Conservation (phyloP, 2,113 vertebrate species). For the Lepisosteus oculatus region DNA sequence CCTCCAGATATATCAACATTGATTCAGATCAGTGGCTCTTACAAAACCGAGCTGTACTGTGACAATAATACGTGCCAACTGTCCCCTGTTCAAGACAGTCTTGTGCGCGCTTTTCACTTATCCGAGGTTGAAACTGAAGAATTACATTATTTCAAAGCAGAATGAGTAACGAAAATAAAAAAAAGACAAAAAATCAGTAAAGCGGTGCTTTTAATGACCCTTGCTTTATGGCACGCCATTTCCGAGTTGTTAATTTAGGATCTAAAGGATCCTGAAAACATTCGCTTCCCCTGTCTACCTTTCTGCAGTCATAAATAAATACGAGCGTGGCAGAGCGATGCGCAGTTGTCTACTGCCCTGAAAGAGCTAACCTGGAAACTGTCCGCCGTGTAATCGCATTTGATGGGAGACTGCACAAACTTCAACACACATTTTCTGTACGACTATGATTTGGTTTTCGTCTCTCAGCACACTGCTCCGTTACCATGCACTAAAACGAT, state of each 20-base stretch:
- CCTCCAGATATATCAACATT: constrained; percentile 41
- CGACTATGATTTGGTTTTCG: neutral
- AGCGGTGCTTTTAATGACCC: no score
- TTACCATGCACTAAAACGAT: neutral
- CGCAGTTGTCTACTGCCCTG: neutral
- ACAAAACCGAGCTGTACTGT: constrained; percentile 20
- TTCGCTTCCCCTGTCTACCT: no score
- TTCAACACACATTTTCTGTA: constrained; percentile 10
- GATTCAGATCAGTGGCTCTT: constrained; percentile 31
- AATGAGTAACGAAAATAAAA: no score
- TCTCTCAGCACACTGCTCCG: neutral
- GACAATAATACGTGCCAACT: constrained; percentile 28
- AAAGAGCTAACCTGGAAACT: constrained; percentile 3
- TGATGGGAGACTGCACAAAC: constrained; percentile 15
- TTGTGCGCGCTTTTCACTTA: no score
- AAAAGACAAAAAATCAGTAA: no score
- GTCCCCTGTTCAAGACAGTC: no score
- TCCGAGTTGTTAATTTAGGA: no score
- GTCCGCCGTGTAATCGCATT: constrained; percentile 22
- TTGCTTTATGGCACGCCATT: no score
- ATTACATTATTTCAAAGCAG: no score
- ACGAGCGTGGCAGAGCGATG: neutral
- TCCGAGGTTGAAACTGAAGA: no score
- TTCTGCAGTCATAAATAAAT: no score
- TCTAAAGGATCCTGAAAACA: no score